Evolutionary conservation across 1,140 invertebrate genomes (phyloP), one percentile per base, ranked within the genome.

Genomic region (Aphidius ervi): DNA sequence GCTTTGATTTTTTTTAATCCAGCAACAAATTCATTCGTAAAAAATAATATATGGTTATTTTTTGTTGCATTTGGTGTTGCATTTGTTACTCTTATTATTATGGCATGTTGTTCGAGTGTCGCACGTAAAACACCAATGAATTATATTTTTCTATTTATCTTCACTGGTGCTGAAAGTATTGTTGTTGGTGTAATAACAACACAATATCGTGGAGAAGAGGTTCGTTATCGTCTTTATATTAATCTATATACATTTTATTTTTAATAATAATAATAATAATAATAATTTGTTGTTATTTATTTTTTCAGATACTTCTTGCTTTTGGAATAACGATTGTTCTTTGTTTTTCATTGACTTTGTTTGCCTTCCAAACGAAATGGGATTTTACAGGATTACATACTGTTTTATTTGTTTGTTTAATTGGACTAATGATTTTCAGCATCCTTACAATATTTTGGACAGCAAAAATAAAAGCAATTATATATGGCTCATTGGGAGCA

Each of bases 341-440:
- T 46, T 90, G 89, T 65, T 75, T 97, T 4, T 88, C 84, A 0
- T 76, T 98, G 20, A 97, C 94, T 1, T 61, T 97, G 5, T 98
- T 97, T 78, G 93, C 95, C 16, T 89, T 96, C 75, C 95, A 97
- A 80, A 97, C 94, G 2, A 95, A 94, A 77, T 87, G 84, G 70
- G 95, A 98, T 79, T 97, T 98, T 76, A 98, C 95, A 5, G 85
- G 84, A 58, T 84, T 90, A 76, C 88, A 91, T 45, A 91, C 91
- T 1, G 77, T 88, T 10, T 77, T 97, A 8, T 86, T 97, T 48
- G 88, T 93, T 3, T 83, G 83, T 23, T 66, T 89, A 5, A 81
- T 97, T 1, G 81, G 95, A 3, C 83, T 98, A 4, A 65, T 97
- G n/a, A 68, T 95, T 2, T 95, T 97, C 69, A 93, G 93, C 67